phyloP scores from a whole-genome alignment of 2,888 invertebrate species.

The Spodoptera littoralis region DNA sequence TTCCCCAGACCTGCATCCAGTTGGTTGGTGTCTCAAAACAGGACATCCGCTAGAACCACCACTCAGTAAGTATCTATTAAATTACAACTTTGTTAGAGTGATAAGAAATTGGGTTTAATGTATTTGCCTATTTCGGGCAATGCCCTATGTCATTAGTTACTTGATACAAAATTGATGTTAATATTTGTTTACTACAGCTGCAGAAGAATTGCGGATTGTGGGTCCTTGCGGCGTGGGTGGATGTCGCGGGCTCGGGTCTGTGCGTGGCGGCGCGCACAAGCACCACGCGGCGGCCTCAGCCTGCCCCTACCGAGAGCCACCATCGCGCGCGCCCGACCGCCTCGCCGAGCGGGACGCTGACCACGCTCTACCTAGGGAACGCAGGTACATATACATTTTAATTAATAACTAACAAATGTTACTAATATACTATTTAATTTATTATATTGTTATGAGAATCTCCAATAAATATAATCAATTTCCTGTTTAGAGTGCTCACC shows the following conservation, averaged over 20 bases:
- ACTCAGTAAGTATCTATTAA: constrained; percentile 89
- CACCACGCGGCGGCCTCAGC: constrained; percentile 92
- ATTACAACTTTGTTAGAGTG: too few species aligned
- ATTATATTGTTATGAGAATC: too few species aligned
- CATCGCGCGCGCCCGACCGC: constrained; percentile 68
- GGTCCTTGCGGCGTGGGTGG: constrained; percentile 95
- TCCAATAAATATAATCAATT: constrained; percentile 9
- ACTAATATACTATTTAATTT: too few species aligned
- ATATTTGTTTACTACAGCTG: constrained; percentile 77
- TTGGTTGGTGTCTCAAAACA: constrained; percentile 97
- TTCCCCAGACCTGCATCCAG: constrained; percentile 96
- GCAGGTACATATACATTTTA: neutral
- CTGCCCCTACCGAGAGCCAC: constrained; percentile 91
- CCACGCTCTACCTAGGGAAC: constrained; percentile 88
- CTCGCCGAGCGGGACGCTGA: constrained; percentile 54
- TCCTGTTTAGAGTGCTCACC: constrained; percentile 65
- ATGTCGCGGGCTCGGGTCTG: constrained; percentile 97
- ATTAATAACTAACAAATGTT: too few species aligned
- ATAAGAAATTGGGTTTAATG: too few species aligned
- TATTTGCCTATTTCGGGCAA: neutral
- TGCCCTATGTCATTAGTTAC: neutral
- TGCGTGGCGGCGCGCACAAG: constrained; percentile 92
- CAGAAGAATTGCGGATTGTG: constrained; percentile 89
- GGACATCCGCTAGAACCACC: constrained; percentile 96
- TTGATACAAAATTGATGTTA: too few species aligned